Base-by-base conservation (phyloP, 1,140 invertebrate species). In the Scaptodrosophila lebanonensis region DNA sequence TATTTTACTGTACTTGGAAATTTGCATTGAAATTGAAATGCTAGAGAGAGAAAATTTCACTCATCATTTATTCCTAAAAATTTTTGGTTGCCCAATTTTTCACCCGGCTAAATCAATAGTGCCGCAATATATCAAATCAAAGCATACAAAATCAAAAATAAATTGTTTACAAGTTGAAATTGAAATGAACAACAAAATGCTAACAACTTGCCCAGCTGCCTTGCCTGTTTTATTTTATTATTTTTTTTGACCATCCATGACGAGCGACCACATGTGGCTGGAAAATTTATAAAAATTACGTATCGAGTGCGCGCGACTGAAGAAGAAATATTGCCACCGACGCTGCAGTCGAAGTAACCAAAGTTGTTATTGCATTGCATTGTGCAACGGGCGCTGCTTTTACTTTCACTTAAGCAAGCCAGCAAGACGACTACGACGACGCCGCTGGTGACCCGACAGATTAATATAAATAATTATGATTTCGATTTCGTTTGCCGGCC, bases 381-480 rank as follows among this genome's bases (percentile, higher is more conserved):
- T 77, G 73, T 77, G 73, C 73, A 77, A 77, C 75, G 65, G 60
- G 73, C 67, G 47, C 44, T 7, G 51, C 42, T 22, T 57, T 57
- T 53, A 72, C 73, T 77, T 77, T 77, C 73, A 77, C 73, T 71
- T 56, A 33, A 62, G 73, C 57, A 47, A 49, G 20, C 49, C n/a
- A n/a, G n/a, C n/a, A n/a, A n/a, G n/a, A n/a, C n/a, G n/a, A n/a
- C n/a, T n/a, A 42, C 42, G 44, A 12, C 22, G 17, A 35, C 38
- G 18, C 7, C 53, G 44, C 25, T 54, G 61, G 18, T 76, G 71
- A 76, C 75, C 73, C 69, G 56, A 27, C 73, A 73, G 73, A 68
- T 79, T 82, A 83, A 79, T 75, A 82, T 66, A 75, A 79, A 79
- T 82, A 79, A 82, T 69, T 79, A 69, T 64, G 50, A 56, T 58